Conservation (phyloP, 2,113 vertebrate genomes). For the Monopterus albus region DNA sequence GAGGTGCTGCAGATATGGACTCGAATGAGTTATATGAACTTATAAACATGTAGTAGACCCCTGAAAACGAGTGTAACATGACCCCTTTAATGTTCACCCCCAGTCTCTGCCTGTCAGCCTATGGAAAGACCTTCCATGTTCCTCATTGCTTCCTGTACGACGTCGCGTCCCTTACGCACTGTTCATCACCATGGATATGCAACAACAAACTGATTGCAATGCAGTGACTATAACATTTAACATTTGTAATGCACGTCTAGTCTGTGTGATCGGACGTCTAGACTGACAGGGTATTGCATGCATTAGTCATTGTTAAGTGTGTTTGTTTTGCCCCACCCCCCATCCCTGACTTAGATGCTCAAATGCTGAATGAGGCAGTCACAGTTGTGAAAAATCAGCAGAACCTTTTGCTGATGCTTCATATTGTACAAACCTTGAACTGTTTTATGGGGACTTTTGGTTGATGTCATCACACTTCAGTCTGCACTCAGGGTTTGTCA, state of each 20-base stretch:
- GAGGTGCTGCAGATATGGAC: too few species aligned
- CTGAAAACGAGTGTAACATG: too few species aligned
- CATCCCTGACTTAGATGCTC: background rate
- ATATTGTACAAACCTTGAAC: background rate
- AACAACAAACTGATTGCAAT: slow-evolving; percentile 20
- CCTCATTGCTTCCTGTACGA: background rate
- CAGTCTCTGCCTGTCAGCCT: too few species aligned
- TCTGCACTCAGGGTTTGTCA: background rate
- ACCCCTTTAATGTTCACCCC: too few species aligned
- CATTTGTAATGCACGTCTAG: slow-evolving; percentile 8
- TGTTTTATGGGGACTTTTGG: slow-evolving; percentile 9
- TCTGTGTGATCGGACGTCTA: slow-evolving; percentile 39
- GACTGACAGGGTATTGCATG: slow-evolving; percentile 12
- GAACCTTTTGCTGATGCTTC: slow-evolving; percentile 5
- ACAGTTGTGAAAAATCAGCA: slow-evolving; percentile 1
- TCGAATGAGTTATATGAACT: too few species aligned
- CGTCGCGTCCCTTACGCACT: slow-evolving; percentile 17
- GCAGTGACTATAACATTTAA: background rate
- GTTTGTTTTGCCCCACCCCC: slow-evolving; percentile 7
- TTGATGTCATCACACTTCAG: slow-evolving; percentile 11
- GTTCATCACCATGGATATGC: slow-evolving; percentile 15
- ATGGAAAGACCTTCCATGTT: too few species aligned
- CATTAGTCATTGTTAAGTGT: slow-evolving; percentile 37
- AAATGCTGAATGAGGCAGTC: slow-evolving; percentile 8
- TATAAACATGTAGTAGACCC: too few species aligned